Conservation (phyloP, 2,797 vertebrate genomes). For the Enteromius afrohamiltoni region DNA sequence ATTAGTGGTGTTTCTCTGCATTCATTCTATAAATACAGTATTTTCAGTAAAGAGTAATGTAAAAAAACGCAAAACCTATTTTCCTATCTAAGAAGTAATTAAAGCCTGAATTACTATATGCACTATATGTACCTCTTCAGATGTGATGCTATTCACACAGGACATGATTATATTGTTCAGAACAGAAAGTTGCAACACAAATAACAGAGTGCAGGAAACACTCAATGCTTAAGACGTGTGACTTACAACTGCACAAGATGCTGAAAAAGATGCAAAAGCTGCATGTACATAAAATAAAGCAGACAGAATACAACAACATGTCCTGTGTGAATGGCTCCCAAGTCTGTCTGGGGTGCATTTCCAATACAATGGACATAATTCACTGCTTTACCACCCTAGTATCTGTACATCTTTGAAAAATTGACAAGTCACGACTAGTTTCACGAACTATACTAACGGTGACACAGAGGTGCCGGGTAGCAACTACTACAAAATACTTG, state of each 20-base stretch:
- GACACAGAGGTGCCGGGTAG: no score
- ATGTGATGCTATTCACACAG: neutral
- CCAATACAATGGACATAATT: neutral
- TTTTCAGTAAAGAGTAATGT: neutral
- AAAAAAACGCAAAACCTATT: neutral
- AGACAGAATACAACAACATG: neutral
- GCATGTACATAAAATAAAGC: neutral
- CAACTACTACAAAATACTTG: no score
- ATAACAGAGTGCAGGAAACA: neutral
- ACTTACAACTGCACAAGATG: neutral
- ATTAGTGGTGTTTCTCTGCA: slow-evolving; percentile 8
- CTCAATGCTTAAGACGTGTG: neutral
- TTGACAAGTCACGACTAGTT: neutral
- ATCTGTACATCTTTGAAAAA: neutral
- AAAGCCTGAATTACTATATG: neutral
- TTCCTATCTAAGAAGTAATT: neutral
- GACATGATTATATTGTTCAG: neutral
- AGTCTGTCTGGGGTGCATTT: neutral
- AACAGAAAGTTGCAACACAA: neutral
- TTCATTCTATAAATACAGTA: neutral
- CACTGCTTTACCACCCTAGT: neutral
- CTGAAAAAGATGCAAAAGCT: slow-evolving; percentile 11
- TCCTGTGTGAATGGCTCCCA: neutral
- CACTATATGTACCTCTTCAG: neutral
- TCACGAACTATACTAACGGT: neutral